These are phyloP conservation scores for Euzetes globulus DNA, from an alignment of 2,888 invertebrate genomes.

Conservation along the genomic window DNA sequence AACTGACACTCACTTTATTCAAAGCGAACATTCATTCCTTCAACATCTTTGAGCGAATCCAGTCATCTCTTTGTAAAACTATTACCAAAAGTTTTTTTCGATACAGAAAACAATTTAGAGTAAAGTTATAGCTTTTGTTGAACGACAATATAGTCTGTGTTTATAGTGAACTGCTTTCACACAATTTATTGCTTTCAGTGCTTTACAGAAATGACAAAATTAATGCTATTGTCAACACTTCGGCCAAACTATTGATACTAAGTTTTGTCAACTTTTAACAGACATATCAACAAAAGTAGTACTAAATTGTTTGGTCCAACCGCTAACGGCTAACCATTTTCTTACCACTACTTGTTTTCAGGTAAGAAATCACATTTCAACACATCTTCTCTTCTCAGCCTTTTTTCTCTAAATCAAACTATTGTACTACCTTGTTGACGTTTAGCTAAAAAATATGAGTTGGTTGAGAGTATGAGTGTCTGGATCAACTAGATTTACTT, in stretches of 20 bases:
- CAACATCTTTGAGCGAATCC: conserved; percentile 2
- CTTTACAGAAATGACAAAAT: conserved; percentile 15
- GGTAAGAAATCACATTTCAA: conserved; percentile 6
- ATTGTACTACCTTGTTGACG: background rate
- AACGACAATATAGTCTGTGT: background rate
- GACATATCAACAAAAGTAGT: background rate
- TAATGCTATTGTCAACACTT: conserved; percentile 9
- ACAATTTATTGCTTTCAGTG: conserved; percentile 12
- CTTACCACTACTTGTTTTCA: background rate
- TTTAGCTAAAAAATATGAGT: no score
- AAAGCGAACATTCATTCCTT: background rate
- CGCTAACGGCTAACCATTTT: background rate
- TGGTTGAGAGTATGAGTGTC: no score
- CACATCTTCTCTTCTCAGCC: background rate
- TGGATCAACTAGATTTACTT: no score
- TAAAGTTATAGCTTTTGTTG: conserved; percentile 21
- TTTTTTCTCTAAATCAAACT: background rate
- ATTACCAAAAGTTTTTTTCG: background rate
- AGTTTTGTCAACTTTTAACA: conserved; percentile 7
- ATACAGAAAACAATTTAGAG: background rate
- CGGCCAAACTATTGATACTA: background rate
- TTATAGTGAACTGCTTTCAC: background rate
- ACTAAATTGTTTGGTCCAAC: background rate
- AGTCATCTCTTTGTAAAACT: conserved; percentile 9
- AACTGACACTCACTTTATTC: conserved; percentile 16